Percentiles rank a stretch among this genome's conserved stretches.
Conservation (phyloP, 2,888 invertebrate genomes). For the Mamestra brassicae region DNA sequence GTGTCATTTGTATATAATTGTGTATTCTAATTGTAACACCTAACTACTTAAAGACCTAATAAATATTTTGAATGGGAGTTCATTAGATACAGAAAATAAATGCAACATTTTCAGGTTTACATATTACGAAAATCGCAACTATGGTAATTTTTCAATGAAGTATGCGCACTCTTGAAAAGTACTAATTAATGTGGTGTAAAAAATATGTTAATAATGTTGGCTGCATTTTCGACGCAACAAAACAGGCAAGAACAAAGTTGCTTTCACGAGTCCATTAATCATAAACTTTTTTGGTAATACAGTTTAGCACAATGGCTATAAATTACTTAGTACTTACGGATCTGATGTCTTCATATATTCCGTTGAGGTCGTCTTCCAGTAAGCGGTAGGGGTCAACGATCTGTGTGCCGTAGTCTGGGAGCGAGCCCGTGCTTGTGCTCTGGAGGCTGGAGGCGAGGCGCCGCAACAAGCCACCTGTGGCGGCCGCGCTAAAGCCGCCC, state of each 20-base stretch:
- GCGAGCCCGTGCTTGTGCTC: conserved; percentile 95
- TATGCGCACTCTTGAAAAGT: conserved; percentile 31
- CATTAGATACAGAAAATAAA: conserved; percentile 14
- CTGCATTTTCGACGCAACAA: conserved; percentile 28
- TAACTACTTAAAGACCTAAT: conserved; percentile 2
- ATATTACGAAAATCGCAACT: conserved; percentile 28
- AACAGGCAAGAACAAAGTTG: conserved; percentile 26
- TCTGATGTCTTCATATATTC: conserved; percentile 96
- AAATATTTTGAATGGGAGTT: background rate
- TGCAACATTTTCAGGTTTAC: background rate
- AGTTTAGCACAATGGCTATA: conserved; percentile 19
- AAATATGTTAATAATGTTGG: conserved; percentile 12
- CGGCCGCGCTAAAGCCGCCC: conserved; percentile 74
- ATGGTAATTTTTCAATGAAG: conserved; percentile 24
- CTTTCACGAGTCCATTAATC: conserved; percentile 35
- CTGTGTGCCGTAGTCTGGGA: conserved; percentile 93
- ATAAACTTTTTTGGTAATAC: conserved; percentile 32
- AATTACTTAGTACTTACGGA: conserved; percentile 90
- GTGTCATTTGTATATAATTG: conserved; percentile 37
- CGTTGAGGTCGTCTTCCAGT: conserved; percentile 96
- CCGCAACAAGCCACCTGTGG: conserved; percentile 80
- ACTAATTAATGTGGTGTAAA: conserved; percentile 16
- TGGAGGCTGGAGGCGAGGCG: conserved; percentile 93
- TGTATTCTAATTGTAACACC: conserved; percentile 27
- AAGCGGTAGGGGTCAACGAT: conserved; percentile 97